Evolutionary conservation across 2,888 invertebrate species (phyloP), one percentile per base, ranked within the genome.

Genomic region (Operophtera brumata): DNA sequence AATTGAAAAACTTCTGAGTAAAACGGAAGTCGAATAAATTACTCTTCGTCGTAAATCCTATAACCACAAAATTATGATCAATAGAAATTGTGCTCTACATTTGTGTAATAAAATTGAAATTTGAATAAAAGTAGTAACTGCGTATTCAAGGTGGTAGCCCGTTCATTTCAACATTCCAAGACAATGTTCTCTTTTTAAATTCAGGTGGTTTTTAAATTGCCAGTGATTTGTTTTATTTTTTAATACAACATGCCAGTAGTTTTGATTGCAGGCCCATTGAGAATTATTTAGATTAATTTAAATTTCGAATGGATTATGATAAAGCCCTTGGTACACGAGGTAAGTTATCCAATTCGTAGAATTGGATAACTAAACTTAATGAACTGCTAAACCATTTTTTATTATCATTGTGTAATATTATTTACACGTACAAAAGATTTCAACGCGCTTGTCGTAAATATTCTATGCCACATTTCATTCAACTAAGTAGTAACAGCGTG

Each of bases 101-200:
- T 37, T 34, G 52, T 20, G 34, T 1, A 14, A 62, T 80, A 82
- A 69, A 70, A 81, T 65, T 73, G 63, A 75, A 68, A 74, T 70
- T 82, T 57, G 65, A 62, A 65, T 60, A 57, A 63, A 66, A 62
- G 56, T 59, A 44, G 37, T 37, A 47, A 65, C 66, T 74, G 81
- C 78, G 82, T 87, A 86, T 84, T 71, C 68, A 78, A 76, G 79
- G 80, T 84, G 85, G 88, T 85, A 87, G 87, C 86, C 69, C 70
- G 68, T 78, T 78, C 73, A 66, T 81, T 84, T 81, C 85, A 78
- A 87, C 84, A 89, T 88, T 89, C 88, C 86, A 67, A 55, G 59
- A 61, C 66, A 68, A 66, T 75, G 79, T 82, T 84, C 80, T 77
- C 75, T 84, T 87, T 86, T 85, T 82, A 74, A 83, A 84, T 78